Percentiles rank a stretch among this genome's conserved stretches.
Conservation (phyloP, 2,888 invertebrate genomes). For the Phlogophora meticulosa region DNA sequence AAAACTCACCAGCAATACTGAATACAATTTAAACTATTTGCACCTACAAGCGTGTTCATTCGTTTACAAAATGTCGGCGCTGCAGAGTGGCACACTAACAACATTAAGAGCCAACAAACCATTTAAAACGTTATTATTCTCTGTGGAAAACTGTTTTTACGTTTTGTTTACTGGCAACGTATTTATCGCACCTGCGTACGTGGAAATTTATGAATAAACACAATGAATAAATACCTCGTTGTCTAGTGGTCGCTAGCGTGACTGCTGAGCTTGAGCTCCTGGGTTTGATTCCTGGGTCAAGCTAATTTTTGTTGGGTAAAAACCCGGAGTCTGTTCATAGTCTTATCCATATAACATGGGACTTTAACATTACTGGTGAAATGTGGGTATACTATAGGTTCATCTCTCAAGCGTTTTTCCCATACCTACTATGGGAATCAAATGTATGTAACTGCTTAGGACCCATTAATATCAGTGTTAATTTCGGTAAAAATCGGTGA, state of each 20-base stretch:
- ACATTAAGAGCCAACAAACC: constrained; percentile 68
- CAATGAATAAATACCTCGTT: constrained; percentile 32
- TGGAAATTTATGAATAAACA: constrained; percentile 48
- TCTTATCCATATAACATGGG: too few relatives aligned
- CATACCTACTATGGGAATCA: too few relatives aligned
- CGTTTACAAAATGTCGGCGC: constrained; percentile 37
- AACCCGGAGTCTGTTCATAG: too few relatives aligned
- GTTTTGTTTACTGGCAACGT: constrained; percentile 38
- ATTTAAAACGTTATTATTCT: constrained; percentile 68
- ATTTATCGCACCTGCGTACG: constrained; percentile 49
- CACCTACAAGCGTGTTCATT: constrained; percentile 36
- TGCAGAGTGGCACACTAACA: constrained; percentile 51
- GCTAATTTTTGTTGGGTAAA: too few relatives aligned
- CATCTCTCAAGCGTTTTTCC: too few relatives aligned
- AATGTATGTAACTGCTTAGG: too few relatives aligned
- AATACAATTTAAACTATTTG: constrained; percentile 44
- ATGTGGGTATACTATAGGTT: too few relatives aligned
- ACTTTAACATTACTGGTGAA: too few relatives aligned
- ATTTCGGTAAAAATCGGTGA: too few relatives aligned
- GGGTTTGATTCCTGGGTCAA: too few relatives aligned
- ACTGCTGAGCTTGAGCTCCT: too few relatives aligned
- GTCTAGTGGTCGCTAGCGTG: background rate
- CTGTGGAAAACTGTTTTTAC: constrained; percentile 51
- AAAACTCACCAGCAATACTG: constrained; percentile 26
- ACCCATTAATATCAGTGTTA: too few relatives aligned